Evolutionary conservation across 2,797 vertebrate genomes (phyloP).

Genomic region (Vireo griseus): DNA sequence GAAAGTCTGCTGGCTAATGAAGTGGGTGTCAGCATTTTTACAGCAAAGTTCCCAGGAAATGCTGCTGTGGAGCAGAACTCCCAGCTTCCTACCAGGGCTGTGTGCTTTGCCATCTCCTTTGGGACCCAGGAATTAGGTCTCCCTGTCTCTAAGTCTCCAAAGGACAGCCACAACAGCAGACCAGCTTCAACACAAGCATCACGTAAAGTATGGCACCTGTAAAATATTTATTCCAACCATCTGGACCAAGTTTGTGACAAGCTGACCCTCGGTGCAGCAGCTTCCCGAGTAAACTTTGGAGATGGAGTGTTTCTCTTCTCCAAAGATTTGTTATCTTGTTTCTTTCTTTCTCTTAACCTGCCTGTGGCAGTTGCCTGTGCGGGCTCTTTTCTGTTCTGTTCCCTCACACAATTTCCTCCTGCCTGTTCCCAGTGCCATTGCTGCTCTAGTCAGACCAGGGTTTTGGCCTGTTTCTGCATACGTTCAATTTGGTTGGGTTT

Average conservation of each 20-base stretch:
- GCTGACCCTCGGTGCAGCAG: background rate
- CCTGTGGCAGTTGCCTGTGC: background rate
- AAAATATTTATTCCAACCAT: background rate
- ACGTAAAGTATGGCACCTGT: background rate
- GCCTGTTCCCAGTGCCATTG: background rate
- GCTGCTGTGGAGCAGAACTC: background rate
- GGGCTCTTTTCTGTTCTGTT: fast-evolving
- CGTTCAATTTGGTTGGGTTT: background rate
- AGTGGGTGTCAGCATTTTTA: background rate
- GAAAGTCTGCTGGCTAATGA: background rate
- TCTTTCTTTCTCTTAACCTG: background rate
- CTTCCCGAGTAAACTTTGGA: background rate
- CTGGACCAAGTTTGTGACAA: background rate
- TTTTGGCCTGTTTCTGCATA: background rate
- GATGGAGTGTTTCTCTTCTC: background rate
- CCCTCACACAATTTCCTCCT: background rate
- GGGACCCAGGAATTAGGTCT: background rate
- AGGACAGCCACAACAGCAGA: background rate
- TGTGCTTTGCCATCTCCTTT: background rate
- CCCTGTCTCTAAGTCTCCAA: background rate
- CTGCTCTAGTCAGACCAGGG: background rate
- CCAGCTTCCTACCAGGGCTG: background rate
- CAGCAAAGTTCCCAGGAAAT: background rate
- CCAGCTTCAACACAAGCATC: background rate
- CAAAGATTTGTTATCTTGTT: background rate